phyloP scores from a whole-genome alignment of 1,140 invertebrate genomes.

The Melanaphis sacchari region DNA sequence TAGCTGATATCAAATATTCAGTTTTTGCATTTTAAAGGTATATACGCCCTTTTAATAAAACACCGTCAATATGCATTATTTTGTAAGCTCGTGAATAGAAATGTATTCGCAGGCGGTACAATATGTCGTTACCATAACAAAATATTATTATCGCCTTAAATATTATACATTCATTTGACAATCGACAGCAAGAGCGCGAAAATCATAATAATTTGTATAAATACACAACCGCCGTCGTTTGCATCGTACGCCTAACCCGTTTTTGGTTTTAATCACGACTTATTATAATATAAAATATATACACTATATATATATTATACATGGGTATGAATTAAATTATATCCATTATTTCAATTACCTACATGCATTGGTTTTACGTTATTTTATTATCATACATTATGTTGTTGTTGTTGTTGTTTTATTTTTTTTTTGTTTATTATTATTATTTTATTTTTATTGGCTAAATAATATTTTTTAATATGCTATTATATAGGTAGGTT shows the following conservation, averaged over 20 bases:
- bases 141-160: conserved; percentile 10
- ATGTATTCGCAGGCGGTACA: neutral
- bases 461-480: neutral
- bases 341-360: neutral
- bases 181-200: neutral
- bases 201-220: neutral
- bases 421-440: neutral
- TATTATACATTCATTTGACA: neutral
- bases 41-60: neutral
- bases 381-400: neutral
- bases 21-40: neutral
- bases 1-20: neutral
- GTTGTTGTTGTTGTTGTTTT: no score
- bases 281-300: neutral
- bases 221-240: neutral
- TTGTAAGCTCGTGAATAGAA: neutral
- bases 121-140: neutral
- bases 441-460: neutral
- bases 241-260: neutral
- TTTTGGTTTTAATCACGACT: neutral
- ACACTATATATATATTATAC: no score
- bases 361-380: neutral
- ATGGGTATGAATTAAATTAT: neutral
- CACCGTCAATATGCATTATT: neutral
- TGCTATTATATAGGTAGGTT: neutral